These are phyloP conservation scores for Campodea augens DNA, from an alignment of 1,140 invertebrate genomes.

Conservation along the genomic window DNA sequence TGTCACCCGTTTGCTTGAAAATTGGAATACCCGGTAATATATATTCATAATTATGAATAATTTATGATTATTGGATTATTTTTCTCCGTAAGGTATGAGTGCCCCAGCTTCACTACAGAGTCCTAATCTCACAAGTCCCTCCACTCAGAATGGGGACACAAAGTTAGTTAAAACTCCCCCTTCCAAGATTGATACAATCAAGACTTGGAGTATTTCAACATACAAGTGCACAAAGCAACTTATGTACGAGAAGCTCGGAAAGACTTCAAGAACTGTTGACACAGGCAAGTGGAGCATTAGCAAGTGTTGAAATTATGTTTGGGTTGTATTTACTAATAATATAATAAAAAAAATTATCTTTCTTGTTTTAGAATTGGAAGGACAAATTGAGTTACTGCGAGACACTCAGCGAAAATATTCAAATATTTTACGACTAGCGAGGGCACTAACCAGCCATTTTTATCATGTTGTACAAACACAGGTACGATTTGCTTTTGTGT, in stretches of 20 bases:
- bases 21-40: conserved; percentile 12
- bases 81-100: conserved; percentile 10
- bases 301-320: not conserved
- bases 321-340: not conserved
- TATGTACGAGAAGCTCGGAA: conserved; percentile 85
- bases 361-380: conserved; percentile 55
- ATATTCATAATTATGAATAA: conserved; percentile 11
- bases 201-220: conserved; percentile 91
- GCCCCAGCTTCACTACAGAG: conserved; percentile 23
- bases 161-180: conserved; percentile 37
- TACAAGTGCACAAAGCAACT: conserved; percentile 93
- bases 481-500: conserved; percentile 21
- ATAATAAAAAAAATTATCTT: conserved; percentile 9
- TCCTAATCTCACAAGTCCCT: conserved; percentile 25
- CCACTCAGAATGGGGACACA: conserved; percentile 36
- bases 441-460: conserved; percentile 68
- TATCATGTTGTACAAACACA: conserved; percentile 74
- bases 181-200: conserved; percentile 71
- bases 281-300: conserved; percentile 34
- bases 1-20: conserved; percentile 23
- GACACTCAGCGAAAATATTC: conserved; percentile 89
- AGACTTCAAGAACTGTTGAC: conserved; percentile 77
- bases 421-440: conserved; percentile 66
- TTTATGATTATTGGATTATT: conserved; percentile 20
- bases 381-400: conserved; percentile 72